A percentile compares a stretch with the other conserved stretches of the same genome.
Evolutionary conservation across 2,888 invertebrate genomes (phyloP).

Genomic region (Hypena proboscidalis): DNA sequence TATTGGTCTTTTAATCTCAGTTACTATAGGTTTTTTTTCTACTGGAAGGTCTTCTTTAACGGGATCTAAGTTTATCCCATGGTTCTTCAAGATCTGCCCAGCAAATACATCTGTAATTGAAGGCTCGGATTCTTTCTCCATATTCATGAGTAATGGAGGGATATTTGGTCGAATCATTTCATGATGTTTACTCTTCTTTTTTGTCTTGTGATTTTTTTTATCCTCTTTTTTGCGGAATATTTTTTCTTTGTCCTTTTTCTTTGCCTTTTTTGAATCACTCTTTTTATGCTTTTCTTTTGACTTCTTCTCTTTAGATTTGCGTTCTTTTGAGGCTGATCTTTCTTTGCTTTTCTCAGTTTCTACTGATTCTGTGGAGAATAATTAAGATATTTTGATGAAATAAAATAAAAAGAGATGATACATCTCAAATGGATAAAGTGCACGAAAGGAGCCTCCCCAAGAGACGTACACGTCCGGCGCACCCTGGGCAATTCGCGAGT

Average conservation of each 20-base stretch:
- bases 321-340: constrained; percentile 53
- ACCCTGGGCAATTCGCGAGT: too few relatives aligned
- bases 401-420: not conserved
- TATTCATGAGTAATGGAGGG: constrained; percentile 78
- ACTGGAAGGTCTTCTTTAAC: constrained; percentile 59
- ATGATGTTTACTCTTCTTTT: constrained; percentile 72
- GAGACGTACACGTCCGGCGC: too few relatives aligned
- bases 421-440: too few relatives aligned
- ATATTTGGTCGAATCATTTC: constrained; percentile 77
- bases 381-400: not conserved
- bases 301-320: constrained; percentile 77
- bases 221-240: constrained; percentile 66
- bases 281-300: constrained; percentile 72
- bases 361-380: constrained; percentile 49
- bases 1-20: constrained; percentile 65
- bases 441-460: too few relatives aligned
- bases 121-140: constrained; percentile 78
- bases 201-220: constrained; percentile 76
- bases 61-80: constrained; percentile 68
- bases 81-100: constrained; percentile 85
- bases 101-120: constrained; percentile 88
- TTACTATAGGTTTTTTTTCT: constrained; percentile 57
- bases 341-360: constrained; percentile 65
- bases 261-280: constrained; percentile 69
- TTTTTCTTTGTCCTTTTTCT: constrained; percentile 72